Percentiles rank a stretch among this genome's conserved stretches.
Conservation (phyloP, 2,797 vertebrate species). For the Eupleurogrammus muticus region DNA sequence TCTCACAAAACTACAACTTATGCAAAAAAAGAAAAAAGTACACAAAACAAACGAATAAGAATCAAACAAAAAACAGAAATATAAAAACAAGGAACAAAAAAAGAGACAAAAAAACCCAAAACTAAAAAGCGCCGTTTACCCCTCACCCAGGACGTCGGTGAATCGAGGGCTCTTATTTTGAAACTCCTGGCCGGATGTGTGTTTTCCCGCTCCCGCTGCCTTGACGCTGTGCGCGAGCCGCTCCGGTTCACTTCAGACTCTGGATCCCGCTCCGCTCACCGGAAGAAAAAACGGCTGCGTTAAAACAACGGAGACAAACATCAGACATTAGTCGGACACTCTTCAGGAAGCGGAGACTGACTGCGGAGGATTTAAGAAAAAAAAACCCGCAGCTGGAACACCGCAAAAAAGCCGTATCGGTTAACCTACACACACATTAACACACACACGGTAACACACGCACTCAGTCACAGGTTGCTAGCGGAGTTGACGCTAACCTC, state of each 20-base stretch:
- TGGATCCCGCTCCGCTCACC: conserved; percentile 38
- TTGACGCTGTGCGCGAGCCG: neutral
- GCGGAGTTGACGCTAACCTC: conserved; percentile 57
- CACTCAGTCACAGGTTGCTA: conserved; percentile 69
- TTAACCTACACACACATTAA: neutral
- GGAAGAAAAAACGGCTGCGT: conserved; percentile 28
- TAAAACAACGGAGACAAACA: conserved; percentile 23
- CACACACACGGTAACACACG: neutral
- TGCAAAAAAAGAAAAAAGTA: too few species aligned
- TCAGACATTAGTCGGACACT: neutral
- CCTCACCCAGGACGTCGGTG: too few species aligned
- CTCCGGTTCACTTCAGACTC: conserved; percentile 46
- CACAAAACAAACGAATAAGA: too few species aligned
- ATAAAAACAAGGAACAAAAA: too few species aligned
- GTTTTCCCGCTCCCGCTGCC: rapidly evolving
- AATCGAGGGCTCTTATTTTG: conserved; percentile 23
- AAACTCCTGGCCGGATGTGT: conserved; percentile 3
- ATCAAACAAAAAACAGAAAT: too few species aligned
- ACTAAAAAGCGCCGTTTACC: too few species aligned
- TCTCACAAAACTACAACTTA: too few species aligned
- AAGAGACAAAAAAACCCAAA: too few species aligned
- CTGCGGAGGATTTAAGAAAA: rapidly evolving
- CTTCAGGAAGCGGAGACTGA: neutral
- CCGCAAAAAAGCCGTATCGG: neutral
- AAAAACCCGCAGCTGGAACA: neutral